Evolutionary conservation across 2,113 vertebrate species (phyloP).

Genomic region (Alectura lathami): DNA sequence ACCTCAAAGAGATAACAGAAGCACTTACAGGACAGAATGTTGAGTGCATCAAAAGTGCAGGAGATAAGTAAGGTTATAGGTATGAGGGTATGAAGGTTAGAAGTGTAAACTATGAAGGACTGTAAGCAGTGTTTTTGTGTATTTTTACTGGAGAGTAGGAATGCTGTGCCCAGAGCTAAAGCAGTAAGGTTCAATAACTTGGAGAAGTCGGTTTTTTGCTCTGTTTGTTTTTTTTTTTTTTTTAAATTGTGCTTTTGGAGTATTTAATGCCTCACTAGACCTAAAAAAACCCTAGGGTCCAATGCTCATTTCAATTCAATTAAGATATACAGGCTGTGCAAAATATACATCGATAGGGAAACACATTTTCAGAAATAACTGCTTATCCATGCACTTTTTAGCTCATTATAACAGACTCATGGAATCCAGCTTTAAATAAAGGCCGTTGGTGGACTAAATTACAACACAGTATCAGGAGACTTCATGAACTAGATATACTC

Average conservation of each 20-base stretch:
- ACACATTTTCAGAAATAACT: slow-evolving; percentile 69
- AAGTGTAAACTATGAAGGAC: background rate
- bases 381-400: slow-evolving; percentile 67
- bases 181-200: slow-evolving; percentile 7
- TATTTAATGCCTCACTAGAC: slow-evolving; percentile 69
- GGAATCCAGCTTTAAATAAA: slow-evolving; percentile 68
- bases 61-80: background rate
- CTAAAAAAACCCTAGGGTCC: slow-evolving; percentile 62
- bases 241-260: slow-evolving; percentile 59
- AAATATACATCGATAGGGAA: slow-evolving; percentile 65
- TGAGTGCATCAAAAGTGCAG: background rate
- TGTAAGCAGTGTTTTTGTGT: background rate
- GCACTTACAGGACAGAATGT: background rate
- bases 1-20: background rate
- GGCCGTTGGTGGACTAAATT: slow-evolving; percentile 70
- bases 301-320: slow-evolving; percentile 69
- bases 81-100: background rate
- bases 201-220: background rate
- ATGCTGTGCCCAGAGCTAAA: background rate
- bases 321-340: slow-evolving; percentile 66
- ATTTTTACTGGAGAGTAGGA: background rate
- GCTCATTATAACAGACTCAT: slow-evolving; percentile 62
- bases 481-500: slow-evolving; percentile 43
- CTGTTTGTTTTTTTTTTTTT: background rate
- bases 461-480: slow-evolving; percentile 48